Base-by-base conservation (phyloP, 2,888 invertebrate species). In the Tachina grossa region DNA sequence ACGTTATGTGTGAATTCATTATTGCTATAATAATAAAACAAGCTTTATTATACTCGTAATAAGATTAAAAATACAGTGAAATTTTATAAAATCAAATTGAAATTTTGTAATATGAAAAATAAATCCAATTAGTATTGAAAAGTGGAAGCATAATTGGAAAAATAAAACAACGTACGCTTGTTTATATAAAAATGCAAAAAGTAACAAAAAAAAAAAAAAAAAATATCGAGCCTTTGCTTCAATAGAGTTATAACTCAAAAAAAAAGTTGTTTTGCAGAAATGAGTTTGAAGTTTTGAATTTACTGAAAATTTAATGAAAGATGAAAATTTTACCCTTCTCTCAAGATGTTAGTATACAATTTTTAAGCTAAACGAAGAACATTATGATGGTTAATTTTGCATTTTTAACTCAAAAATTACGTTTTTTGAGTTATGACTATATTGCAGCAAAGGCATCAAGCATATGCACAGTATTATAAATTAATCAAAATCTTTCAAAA, bases 51-150 rank as follows among this genome's bases (percentile, higher is more conserved):
- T 78, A 22, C 22, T n/a, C n/a, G 2, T 31, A 85, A 85, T 75
- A 51, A 69, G 78, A 85, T 85, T 82, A 85, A 63, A 55, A 69
- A 41, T 65, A 41, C 41, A 47, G 53, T 66, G 19, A 66, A 82
- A 82, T 59, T 74, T 59, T 10, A 68, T 53, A 69, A 75, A 69
- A 61, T 75, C 31, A 69, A 69, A 82, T 76, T 82, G 63, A 63
- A 63, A 69, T 68, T 53, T 55, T 66, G 41, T n/a, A 9, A 65
- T 45, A 71, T 72, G 53, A 41, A 22, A 55, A n/a, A 65, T 65
- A 72, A 79, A 79, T 65, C 65, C 79, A 72, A 79, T 79, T 79
- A 79, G 31, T 61, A 31, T 45, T 61, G 39, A 41, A 49, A 72
- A 61, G 47, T 49, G 47, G 39, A 61, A 69, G 43, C 49, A 14